phyloP scores from a whole-genome alignment of 2,888 invertebrate species.

The Eubasilissa splendida region DNA sequence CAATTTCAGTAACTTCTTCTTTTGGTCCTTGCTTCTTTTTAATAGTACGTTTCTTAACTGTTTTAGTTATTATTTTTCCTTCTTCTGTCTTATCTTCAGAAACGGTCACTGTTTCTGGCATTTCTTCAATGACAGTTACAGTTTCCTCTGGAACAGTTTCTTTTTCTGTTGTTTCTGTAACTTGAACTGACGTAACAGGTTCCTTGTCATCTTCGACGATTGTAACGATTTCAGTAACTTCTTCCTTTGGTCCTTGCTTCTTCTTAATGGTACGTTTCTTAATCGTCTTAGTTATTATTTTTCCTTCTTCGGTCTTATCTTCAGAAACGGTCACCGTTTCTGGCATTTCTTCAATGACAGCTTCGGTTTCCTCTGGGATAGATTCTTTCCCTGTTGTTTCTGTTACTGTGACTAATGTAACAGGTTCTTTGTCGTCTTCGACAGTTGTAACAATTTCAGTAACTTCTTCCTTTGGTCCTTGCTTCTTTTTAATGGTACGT shows the following conservation, averaged over 20 bases:
- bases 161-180: slow-evolving; percentile 59
- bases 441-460: slow-evolving; percentile 63
- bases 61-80: slow-evolving; percentile 62
- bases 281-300: slow-evolving; percentile 61
- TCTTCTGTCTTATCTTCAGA: slow-evolving; percentile 61
- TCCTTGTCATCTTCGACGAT: slow-evolving; percentile 61
- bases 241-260: slow-evolving; percentile 66
- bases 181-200: slow-evolving; percentile 63
- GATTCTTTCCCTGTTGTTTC: slow-evolving; percentile 58
- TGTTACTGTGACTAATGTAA: slow-evolving; percentile 60
- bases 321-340: slow-evolving; percentile 51
- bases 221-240: slow-evolving; percentile 61
- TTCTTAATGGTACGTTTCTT: slow-evolving; percentile 69
- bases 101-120: slow-evolving; percentile 57
- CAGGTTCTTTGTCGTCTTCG: slow-evolving; percentile 63
- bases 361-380: too few species aligned
- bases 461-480: slow-evolving; percentile 64
- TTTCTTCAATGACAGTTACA: slow-evolving; percentile 62
- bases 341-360: slow-evolving; percentile 9
- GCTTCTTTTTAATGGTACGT: slow-evolving; percentile 64
- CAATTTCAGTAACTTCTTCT: slow-evolving; percentile 67
- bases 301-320: slow-evolving; percentile 52
- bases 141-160: slow-evolving; percentile 53
- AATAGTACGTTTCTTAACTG: slow-evolving; percentile 67
- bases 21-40: slow-evolving; percentile 67